Conservation (phyloP, 2,888 invertebrate genomes). For the Abrostola triplasia region DNA sequence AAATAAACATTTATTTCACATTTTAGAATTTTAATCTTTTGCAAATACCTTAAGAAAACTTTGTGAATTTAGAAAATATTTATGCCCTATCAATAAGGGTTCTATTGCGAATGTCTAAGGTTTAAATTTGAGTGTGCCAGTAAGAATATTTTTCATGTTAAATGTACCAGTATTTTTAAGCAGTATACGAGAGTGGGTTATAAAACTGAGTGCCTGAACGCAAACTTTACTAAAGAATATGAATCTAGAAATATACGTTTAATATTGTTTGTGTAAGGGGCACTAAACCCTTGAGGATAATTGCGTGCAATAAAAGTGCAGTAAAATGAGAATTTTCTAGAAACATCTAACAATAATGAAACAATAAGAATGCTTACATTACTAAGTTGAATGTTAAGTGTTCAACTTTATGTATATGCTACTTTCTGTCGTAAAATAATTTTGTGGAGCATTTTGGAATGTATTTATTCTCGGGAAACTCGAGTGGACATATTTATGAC, state of each 20-base stretch:
- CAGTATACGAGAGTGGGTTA: slow-evolving; percentile 22
- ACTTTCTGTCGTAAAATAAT: slow-evolving; percentile 10
- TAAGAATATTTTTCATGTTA: slow-evolving; percentile 28
- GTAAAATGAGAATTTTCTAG: slow-evolving; percentile 8
- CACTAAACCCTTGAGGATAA: slow-evolving; percentile 28
- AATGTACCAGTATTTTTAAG: slow-evolving; percentile 43
- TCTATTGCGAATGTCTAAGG: slow-evolving; percentile 13
- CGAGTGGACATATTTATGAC: not conserved
- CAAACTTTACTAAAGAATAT: slow-evolving; percentile 41
- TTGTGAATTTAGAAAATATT: slow-evolving; percentile 32
- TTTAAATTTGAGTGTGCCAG: slow-evolving; percentile 13
- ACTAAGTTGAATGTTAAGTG: slow-evolving; percentile 1
- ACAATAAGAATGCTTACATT: slow-evolving; percentile 4
- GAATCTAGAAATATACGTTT: slow-evolving; percentile 29
- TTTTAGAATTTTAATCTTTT: slow-evolving; percentile 29
- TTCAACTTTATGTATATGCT: slow-evolving; percentile 4
- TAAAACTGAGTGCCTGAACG: slow-evolving; percentile 42
- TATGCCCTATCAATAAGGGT: slow-evolving; percentile 4
- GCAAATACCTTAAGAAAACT: slow-evolving; percentile 25
- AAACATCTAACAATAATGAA: slow-evolving; percentile 8
- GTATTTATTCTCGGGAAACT: not conserved
- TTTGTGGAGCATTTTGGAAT: not conserved
- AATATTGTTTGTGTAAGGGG: slow-evolving; percentile 30
- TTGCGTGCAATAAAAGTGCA: slow-evolving; percentile 30
- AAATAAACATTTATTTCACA: slow-evolving; percentile 13